These are phyloP conservation scores for Gymnocheta viridis DNA, from an alignment of 2,888 invertebrate species.

Conservation along the genomic window DNA sequence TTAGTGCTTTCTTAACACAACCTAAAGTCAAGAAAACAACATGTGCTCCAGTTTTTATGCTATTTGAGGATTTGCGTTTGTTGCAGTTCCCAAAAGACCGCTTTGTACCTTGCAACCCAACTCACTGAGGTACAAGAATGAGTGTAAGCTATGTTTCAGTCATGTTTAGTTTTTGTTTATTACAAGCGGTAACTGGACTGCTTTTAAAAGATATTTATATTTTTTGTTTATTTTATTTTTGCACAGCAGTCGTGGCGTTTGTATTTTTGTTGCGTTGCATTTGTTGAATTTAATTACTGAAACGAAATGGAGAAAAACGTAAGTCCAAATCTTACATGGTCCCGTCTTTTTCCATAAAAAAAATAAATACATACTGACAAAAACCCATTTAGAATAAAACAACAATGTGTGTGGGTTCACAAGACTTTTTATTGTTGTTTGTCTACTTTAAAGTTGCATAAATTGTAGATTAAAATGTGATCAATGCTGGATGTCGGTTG, in stretches of 20 bases:
- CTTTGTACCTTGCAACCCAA: constrained; percentile 49
- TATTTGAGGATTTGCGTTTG: constrained; percentile 14
- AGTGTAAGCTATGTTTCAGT: constrained; percentile 52
- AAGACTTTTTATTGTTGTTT: constrained; percentile 28
- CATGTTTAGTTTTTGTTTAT: constrained; percentile 44
- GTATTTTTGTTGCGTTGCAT: constrained; percentile 57
- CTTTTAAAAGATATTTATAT: constrained; percentile 51
- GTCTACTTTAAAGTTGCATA: constrained; percentile 12
- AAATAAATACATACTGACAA: neutral
- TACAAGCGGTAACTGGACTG: constrained; percentile 43
- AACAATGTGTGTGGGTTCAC: constrained; percentile 65
- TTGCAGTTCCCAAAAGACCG: constrained; percentile 47
- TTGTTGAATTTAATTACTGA: constrained; percentile 67
- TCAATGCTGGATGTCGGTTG: constrained; percentile 48
- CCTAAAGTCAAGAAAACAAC: constrained; percentile 55
- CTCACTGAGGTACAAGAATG: neutral
- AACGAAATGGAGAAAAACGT: constrained; percentile 22
- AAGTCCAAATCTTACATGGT: constrained; percentile 3
- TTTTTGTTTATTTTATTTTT: neutral
- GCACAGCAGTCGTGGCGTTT: constrained; percentile 51
- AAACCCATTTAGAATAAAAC: constrained; percentile 56
- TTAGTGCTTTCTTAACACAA: constrained; percentile 50
- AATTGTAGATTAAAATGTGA: constrained; percentile 62
- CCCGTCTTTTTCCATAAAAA: constrained; percentile 36
- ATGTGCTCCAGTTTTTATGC: constrained; percentile 66